A percentile compares a stretch with the other conserved stretches of the same genome.
Conservation (phyloP, 2,113 vertebrate species). For the Elgaria multicarinata region DNA sequence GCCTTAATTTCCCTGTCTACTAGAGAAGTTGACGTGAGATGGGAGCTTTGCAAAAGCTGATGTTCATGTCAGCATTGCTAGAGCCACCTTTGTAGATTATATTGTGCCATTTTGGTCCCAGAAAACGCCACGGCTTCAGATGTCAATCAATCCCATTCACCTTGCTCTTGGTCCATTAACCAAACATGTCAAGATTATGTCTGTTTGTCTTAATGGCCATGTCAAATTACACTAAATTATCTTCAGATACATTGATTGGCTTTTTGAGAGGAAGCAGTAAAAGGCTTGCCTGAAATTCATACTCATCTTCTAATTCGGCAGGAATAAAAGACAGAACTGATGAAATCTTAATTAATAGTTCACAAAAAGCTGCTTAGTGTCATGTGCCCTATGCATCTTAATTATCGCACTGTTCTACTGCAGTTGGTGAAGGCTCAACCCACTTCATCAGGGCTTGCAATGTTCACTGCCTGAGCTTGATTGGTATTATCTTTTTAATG, state of each 20-base stretch:
- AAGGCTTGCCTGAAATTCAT: slow-evolving; percentile 66
- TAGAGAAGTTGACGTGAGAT: not conserved
- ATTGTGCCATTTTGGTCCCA: not conserved
- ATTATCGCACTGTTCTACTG: slow-evolving; percentile 41
- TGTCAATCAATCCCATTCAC: slow-evolving; percentile 30
- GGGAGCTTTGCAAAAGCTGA: not conserved
- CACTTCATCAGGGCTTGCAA: not conserved
- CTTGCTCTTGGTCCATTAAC: slow-evolving; percentile 33
- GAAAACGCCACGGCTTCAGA: slow-evolving; percentile 46
- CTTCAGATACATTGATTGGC: slow-evolving; percentile 54
- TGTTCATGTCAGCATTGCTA: not conserved
- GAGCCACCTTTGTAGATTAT: too few species aligned
- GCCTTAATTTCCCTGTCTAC: not conserved
- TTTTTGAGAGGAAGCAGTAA: slow-evolving; percentile 50
- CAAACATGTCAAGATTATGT: slow-evolving; percentile 47
- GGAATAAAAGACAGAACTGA: slow-evolving; percentile 73
- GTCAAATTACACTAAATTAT: slow-evolving; percentile 45
- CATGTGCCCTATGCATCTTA: slow-evolving; percentile 63
- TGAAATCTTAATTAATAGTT: slow-evolving; percentile 77
- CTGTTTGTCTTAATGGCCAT: slow-evolving; percentile 21
- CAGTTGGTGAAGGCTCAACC: slow-evolving; percentile 28
- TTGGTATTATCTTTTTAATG: not conserved
- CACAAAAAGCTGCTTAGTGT: slow-evolving; percentile 69
- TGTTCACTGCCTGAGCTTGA: not conserved
- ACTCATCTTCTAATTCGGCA: slow-evolving; percentile 65